Evolutionary conservation across 2,113 vertebrate species (phyloP), one percentile per base, ranked within the genome.

Genomic region (Oophaga pumilio): DNA sequence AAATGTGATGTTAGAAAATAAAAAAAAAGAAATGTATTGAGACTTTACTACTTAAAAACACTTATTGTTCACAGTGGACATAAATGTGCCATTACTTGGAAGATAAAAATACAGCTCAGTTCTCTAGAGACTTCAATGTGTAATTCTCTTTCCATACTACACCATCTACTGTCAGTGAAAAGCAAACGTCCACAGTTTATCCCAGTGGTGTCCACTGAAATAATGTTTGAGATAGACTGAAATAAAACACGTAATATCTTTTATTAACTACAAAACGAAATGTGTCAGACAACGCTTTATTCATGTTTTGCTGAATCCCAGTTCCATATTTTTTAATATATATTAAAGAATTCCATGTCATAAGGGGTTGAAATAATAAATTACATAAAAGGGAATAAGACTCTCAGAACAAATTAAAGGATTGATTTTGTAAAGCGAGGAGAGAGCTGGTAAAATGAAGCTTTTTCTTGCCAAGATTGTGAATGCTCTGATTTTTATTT

Each of bases 331-430:
- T 85, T 73, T 78, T 81, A 81, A 81, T 87, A 62, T 87, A 87
- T 82, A 81, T 81, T 81, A 69, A 82, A 87, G 26, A 62, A 74
- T 57, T 43, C 52, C 43, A 66, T 82, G 85, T 87, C 66, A 71
- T 68, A 60, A 80, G 53, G 22, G 59, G 66, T 56, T 60, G 71
- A 73, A 74, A 60, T 71, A 82, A 87, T 80, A 87, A 71, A 87
- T 73, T 69, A 73, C 85, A 81, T 87, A 82, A 71, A 87, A 87
- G 77, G 77, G 64, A 81, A 82, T 62, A 73, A 73, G 69, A 80
- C 28, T 52, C 28, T 74, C 52, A 73, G 53, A 82, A 82, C 66
- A 87, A 59, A 81, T 81, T 82, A 87, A 87, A 87, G 26, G 52
- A 87, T 82, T 87, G 78, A 60, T 87, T 81, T 85, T 86, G 64